phyloP scores from a whole-genome alignment of 2,113 vertebrate species.

The Passer montanus region DNA sequence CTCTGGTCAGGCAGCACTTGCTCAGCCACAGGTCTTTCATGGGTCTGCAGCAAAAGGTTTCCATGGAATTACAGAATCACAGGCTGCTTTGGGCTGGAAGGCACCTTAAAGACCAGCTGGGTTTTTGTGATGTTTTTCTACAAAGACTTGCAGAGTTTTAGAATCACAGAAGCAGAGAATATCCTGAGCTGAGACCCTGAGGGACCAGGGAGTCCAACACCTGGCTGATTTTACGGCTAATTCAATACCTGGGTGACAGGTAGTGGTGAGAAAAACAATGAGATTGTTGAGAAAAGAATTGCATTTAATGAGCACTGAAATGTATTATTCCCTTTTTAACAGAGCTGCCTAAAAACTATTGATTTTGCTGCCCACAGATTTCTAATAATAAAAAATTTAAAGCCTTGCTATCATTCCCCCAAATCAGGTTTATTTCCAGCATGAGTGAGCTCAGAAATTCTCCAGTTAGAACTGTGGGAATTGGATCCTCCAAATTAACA shows the following conservation, averaged over 20 bases:
- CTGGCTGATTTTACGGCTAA: background rate
- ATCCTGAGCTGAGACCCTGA: background rate
- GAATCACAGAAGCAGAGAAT: background rate
- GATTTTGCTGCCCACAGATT: constrained; percentile 20
- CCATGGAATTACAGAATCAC: background rate
- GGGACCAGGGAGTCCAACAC: background rate
- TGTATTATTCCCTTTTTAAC: background rate
- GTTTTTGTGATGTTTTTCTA: background rate
- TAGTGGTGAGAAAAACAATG: background rate
- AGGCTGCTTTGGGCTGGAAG: background rate
- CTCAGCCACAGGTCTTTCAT: fast-evolving
- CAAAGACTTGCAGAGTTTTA: background rate
- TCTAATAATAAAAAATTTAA: constrained; percentile 28
- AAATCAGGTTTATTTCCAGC: constrained; percentile 22
- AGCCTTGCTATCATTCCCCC: background rate
- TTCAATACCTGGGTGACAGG: background rate
- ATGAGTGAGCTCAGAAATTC: background rate
- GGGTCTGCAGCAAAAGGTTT: background rate
- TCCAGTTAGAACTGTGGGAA: background rate
- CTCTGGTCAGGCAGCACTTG: fast-evolving
- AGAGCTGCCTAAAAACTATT: constrained; percentile 27
- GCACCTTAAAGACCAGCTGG: background rate
- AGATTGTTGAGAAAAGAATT: background rate
- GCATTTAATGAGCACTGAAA: constrained; percentile 1
- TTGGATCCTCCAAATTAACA: background rate